Percentiles rank a stretch among this genome's conserved stretches.
phyloP scores from a whole-genome alignment of 2,113 vertebrate genomes.

The Halcyon malimbica region DNA sequence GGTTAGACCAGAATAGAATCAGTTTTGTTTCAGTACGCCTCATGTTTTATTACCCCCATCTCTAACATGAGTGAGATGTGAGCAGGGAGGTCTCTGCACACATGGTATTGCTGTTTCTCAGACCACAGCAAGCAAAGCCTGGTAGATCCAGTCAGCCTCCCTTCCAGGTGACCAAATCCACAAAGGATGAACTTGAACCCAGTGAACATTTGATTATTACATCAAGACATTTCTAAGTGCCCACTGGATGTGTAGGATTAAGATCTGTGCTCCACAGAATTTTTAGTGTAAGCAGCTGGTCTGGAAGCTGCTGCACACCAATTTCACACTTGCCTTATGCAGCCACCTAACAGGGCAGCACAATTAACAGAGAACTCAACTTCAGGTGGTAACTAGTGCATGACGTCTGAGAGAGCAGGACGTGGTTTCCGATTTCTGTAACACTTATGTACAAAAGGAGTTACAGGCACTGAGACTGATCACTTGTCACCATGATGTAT shows the following conservation, averaged over 20 bases:
- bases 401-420: accelerated
- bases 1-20: background rate
- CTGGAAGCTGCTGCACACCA: background rate
- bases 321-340: accelerated
- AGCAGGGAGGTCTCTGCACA: background rate
- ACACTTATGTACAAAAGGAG: background rate
- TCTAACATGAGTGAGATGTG: background rate
- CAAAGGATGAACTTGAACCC: background rate
- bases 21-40: background rate
- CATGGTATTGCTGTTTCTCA: background rate
- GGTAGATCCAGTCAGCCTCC: background rate
- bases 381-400: background rate
- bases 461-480: background rate
- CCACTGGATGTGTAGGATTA: background rate
- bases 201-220: accelerated
- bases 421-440: background rate
- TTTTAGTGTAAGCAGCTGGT: background rate
- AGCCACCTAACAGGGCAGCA: accelerated
- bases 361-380: background rate
- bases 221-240: background rate
- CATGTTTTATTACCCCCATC: background rate
- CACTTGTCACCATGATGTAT: accelerated
- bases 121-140: background rate
- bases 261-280: background rate
- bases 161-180: background rate